Percentiles rank a stretch among this genome's conserved stretches.
Evolutionary conservation across 1,140 invertebrate genomes (phyloP).

Genomic region (Drosophila pachea): DNA sequence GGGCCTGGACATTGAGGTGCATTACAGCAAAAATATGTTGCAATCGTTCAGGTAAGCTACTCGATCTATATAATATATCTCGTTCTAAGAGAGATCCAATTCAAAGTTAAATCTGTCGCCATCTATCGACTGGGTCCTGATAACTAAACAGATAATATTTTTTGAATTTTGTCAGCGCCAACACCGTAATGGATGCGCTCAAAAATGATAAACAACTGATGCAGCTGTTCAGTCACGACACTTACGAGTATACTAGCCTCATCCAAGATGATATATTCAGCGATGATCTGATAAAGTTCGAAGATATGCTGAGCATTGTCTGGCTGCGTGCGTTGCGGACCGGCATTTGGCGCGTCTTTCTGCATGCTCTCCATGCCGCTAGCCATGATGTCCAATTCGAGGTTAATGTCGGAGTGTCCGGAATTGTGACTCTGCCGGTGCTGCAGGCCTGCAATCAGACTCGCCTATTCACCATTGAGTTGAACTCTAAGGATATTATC

Average conservation of each 20-base stretch:
- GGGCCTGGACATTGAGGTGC: slow-evolving; percentile 29
- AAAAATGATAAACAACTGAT: slow-evolving; percentile 6
- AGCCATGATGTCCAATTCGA: slow-evolving; percentile 27
- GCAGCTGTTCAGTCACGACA: not conserved
- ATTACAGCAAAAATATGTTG: slow-evolving; percentile 9
- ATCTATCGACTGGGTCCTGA: no score
- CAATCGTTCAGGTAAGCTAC: slow-evolving; percentile 16
- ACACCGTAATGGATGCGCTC: slow-evolving; percentile 7
- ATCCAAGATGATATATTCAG: slow-evolving; percentile 20
- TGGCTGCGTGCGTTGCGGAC: slow-evolving; percentile 38
- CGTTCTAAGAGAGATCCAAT: no score
- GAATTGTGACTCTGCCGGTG: slow-evolving; percentile 11
- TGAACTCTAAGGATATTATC: slow-evolving; percentile 1
- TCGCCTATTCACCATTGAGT: slow-evolving; percentile 1
- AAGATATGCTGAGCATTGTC: slow-evolving; percentile 33
- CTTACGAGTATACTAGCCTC: slow-evolving; percentile 29
- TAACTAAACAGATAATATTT: no score
- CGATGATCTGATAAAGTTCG: not conserved
- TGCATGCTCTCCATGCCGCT: slow-evolving; percentile 29
- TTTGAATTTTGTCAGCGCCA: no score
- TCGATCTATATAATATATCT: no score
- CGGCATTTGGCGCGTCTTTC: slow-evolving; percentile 47
- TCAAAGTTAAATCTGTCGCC: no score
- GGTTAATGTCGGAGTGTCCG: slow-evolving; percentile 44
- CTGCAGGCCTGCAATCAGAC: slow-evolving; percentile 31